phyloP scores from a whole-genome alignment of 2,888 invertebrate genomes.

The Agrochola lota region DNA sequence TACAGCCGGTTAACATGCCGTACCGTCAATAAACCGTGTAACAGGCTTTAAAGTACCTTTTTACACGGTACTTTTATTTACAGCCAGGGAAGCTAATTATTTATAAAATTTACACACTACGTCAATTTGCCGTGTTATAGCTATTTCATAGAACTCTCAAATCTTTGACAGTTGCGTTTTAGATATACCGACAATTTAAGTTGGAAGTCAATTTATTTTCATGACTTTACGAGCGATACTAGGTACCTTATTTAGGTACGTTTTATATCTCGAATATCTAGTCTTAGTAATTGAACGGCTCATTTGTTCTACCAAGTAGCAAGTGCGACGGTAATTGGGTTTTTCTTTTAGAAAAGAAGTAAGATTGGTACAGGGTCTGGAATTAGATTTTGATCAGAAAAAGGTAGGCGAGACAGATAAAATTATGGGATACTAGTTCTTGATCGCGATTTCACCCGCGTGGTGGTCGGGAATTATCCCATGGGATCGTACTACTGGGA shows the following conservation, averaged over 20 bases:
- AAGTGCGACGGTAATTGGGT: slow-evolving; percentile 15
- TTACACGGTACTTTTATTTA: slow-evolving; percentile 10
- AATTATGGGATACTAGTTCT: background rate
- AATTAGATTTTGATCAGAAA: slow-evolving; percentile 19
- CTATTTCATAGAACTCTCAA: too few species aligned
- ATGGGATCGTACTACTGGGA: background rate
- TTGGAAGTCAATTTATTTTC: background rate
- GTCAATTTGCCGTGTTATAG: background rate
- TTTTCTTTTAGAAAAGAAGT: slow-evolving; percentile 26
- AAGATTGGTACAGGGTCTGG: slow-evolving; percentile 20
- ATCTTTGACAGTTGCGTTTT: too few species aligned
- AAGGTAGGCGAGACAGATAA: background rate
- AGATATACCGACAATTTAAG: background rate
- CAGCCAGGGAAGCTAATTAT: background rate
- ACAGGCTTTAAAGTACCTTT: slow-evolving; percentile 5
- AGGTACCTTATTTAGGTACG: background rate
- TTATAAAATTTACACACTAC: background rate
- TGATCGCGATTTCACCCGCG: background rate
- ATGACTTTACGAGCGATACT: background rate
- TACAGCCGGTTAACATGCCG: too few species aligned
- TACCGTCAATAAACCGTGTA: too few species aligned
- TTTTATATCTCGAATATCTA: slow-evolving; percentile 10
- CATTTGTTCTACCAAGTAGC: slow-evolving; percentile 25
- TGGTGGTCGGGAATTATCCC: background rate
- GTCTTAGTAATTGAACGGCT: slow-evolving; percentile 9